Percentiles rank a stretch among this genome's conserved stretches.
These are phyloP conservation scores for Apomyelois bistriatella DNA, from an alignment of 2,888 invertebrate species.

Conservation along the genomic window DNA sequence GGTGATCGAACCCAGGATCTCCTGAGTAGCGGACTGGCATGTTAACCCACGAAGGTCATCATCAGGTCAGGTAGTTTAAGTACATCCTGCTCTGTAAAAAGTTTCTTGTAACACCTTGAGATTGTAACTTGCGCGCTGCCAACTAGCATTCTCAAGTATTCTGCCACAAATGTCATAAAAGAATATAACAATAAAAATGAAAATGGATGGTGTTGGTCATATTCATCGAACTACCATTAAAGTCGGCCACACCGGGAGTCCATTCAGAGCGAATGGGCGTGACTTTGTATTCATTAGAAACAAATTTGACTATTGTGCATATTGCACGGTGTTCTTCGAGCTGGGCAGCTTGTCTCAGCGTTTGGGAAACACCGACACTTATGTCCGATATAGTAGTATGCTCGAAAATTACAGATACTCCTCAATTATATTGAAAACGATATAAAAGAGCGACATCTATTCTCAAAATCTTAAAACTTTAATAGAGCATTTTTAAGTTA, in stretches of 20 bases:
- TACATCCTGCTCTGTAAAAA: no score
- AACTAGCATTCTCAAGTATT: no score
- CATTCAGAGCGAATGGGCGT: constrained; percentile 38
- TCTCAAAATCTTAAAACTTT: no score
- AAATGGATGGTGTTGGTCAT: background rate
- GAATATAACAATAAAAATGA: background rate
- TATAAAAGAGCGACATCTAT: no score
- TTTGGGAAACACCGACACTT: constrained; percentile 20
- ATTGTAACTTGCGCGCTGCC: no score
- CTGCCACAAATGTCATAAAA: no score
- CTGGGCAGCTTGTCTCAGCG: constrained; percentile 33
- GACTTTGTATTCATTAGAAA: constrained; percentile 50
- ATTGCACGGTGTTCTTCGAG: constrained; percentile 17
- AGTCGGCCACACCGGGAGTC: constrained; percentile 13
- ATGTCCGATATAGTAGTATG: constrained; percentile 25
- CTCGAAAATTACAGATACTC: constrained; percentile 11
- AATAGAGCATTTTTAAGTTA: no score
- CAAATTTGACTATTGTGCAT: constrained; percentile 52
- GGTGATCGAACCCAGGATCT: no score
- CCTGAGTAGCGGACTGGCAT: no score
- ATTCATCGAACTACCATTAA: background rate
- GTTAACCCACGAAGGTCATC: no score
- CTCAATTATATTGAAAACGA: background rate
- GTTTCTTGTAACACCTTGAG: no score
- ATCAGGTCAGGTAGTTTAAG: no score